Conservation (phyloP, 1,140 invertebrate genomes). For the Pseudobourletiella spinata region DNA sequence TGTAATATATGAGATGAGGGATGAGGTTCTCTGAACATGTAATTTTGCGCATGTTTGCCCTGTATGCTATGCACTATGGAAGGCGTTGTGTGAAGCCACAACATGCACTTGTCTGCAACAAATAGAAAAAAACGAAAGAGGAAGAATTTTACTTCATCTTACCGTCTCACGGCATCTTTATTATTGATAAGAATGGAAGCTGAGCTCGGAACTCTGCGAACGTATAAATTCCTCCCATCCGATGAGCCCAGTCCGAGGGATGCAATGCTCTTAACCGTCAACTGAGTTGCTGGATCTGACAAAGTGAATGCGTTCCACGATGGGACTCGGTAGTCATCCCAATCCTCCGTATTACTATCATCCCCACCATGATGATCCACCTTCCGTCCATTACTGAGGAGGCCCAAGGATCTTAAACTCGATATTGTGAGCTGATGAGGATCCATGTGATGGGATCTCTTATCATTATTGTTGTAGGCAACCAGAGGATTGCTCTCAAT, state of each 20-base stretch:
- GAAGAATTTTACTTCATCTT: no score
- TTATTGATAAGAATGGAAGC: slow-evolving; percentile 67
- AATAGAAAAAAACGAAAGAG: no score
- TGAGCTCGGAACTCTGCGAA: slow-evolving; percentile 66
- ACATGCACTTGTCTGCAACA: no score
- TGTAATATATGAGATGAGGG: no score
- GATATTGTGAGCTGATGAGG: slow-evolving; percentile 6
- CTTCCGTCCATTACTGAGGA: slow-evolving; percentile 5
- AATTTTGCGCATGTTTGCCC: no score
- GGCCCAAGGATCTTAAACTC: slow-evolving; percentile 13
- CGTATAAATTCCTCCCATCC: slow-evolving; percentile 72
- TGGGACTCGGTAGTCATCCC: slow-evolving; percentile 5
- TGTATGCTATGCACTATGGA: no score
- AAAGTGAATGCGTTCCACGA: slow-evolving; percentile 30
- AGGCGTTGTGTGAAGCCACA: no score
- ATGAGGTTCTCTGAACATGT: no score
- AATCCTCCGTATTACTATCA: not conserved
- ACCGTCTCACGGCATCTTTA: slow-evolving; percentile 17
- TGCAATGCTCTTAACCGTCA: slow-evolving; percentile 62
- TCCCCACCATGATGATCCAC: not conserved
- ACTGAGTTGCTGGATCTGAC: slow-evolving; percentile 33
- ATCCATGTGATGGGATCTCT: not conserved
- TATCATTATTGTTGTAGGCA: not conserved
- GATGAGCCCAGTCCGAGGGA: slow-evolving; percentile 77
- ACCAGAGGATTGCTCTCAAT: not conserved